Evolutionary conservation across 2,888 invertebrate species (phyloP).

Genomic region (Danaus chrysippus): DNA sequence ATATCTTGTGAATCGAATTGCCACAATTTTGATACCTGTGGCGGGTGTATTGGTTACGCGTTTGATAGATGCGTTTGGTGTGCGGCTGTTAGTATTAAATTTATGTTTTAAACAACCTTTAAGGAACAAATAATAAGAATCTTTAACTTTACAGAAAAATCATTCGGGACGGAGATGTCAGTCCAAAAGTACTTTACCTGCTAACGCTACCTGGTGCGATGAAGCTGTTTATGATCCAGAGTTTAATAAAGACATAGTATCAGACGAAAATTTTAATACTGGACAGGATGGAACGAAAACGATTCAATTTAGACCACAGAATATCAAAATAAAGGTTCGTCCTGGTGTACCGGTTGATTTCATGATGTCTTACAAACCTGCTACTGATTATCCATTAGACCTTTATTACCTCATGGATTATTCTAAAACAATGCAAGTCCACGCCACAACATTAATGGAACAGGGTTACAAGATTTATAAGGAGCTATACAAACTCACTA

Average conservation of each 20-base stretch:
- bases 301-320: slow-evolving; percentile 79
- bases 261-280: slow-evolving; percentile 31
- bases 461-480: slow-evolving; percentile 70
- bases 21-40: slow-evolving; percentile 43
- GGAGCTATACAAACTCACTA: slow-evolving; percentile 77
- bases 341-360: slow-evolving; percentile 63
- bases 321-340: slow-evolving; percentile 64
- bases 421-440: slow-evolving; percentile 84
- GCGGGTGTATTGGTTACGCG: slow-evolving; percentile 48
- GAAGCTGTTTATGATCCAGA: slow-evolving; percentile 35
- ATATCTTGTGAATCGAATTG: slow-evolving; percentile 31
- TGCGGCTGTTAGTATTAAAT: slow-evolving; percentile 40
- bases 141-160: slow-evolving; percentile 35
- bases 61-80: slow-evolving; percentile 56
- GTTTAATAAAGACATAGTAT: not conserved
- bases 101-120: not conserved
- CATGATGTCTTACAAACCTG: slow-evolving; percentile 78
- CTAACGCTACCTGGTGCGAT: slow-evolving; percentile 43
- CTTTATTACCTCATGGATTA: slow-evolving; percentile 91
- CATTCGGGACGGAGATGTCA: slow-evolving; percentile 40
- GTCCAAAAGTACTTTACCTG: slow-evolving; percentile 26
- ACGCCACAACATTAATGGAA: slow-evolving; percentile 72
- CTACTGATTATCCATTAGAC: slow-evolving; percentile 88
- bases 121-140: slow-evolving; percentile 6
- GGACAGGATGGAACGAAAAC: slow-evolving; percentile 22